phyloP scores from a whole-genome alignment of 1,140 invertebrate species.

The Drosophila kanapiae region DNA sequence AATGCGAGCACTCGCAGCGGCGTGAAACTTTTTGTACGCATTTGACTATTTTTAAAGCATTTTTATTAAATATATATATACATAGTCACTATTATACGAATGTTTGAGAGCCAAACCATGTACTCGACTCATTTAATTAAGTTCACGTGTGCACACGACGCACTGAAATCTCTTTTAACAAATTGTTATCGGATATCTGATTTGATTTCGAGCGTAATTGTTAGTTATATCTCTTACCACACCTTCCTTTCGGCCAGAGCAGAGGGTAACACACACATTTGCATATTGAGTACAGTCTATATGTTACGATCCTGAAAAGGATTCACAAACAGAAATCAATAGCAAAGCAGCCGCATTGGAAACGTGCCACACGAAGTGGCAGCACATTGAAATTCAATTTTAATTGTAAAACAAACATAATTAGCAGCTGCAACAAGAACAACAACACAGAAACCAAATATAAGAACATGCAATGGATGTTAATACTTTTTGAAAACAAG shows the following conservation, averaged over 20 bases:
- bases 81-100: constrained; percentile 64
- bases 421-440: constrained; percentile 73
- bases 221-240: constrained; percentile 52
- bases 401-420: constrained; percentile 70
- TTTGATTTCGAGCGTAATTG: constrained; percentile 72
- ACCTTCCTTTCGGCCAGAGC: constrained; percentile 63
- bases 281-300: constrained; percentile 44
- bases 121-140: constrained; percentile 69
- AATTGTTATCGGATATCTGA: constrained; percentile 72
- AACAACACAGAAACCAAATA: constrained; percentile 46
- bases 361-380: constrained; percentile 36
- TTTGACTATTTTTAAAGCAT: constrained; percentile 83
- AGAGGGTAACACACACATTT: constrained; percentile 38
- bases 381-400: constrained; percentile 69
- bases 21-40: constrained; percentile 78
- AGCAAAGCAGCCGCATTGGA: constrained; percentile 55
- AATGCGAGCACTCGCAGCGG: constrained; percentile 52
- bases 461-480: constrained; percentile 70
- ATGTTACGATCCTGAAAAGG: constrained; percentile 19
- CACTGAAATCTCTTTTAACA: constrained; percentile 61
- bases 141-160: constrained; percentile 50
- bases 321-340: constrained; percentile 34
- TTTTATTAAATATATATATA: constrained; percentile 66
- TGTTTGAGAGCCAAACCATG: constrained; percentile 52
- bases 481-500: constrained; percentile 75